Evolutionary conservation across 2,797 vertebrate species (phyloP), one percentile per base, ranked within the genome.

Genomic region (Pipistrellus pipistrellus): DNA sequence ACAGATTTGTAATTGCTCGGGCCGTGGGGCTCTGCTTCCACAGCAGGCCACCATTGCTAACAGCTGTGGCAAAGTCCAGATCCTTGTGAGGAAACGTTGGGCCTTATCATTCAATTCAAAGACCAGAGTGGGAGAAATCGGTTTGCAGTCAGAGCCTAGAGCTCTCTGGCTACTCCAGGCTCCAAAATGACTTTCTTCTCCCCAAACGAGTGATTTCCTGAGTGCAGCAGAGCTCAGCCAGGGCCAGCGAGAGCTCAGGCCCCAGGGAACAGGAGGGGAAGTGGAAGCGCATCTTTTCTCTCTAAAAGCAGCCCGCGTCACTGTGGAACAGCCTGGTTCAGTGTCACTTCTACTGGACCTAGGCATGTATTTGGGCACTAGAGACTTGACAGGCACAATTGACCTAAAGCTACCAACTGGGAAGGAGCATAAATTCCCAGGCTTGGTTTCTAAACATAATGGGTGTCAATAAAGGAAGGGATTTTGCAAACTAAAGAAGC

Each of bases 81-180:
- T 95, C 94, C 75, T 88, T 35, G 57, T 88, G 57, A 78, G 93
- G 92, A 93, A 92, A 93, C 18, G 2, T 91, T 87, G 57, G 96
- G 90, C 30, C 18, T 21, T 71, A 66, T 44, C 9, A 44, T 44
- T 44, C 44, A 59, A 35, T 89, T 64, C 59, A 68, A 90, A 90
- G 53, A 55, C 14, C 12, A 91, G 69, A 53, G 27, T 90, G 48
- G 92, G 38, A 95, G 69, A 85, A 90, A 83, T 25, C 6, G 41
- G 27, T 51, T n/a, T 82, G 53, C 11, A 85, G 38, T 90, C 59
- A 80, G 71, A 27, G 41, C 18, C 32, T 83, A 64, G 32, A 80
- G 46, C 38, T 15, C 41, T 62, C 41, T 95, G 73, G 57, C 69
- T 87, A 62, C 27, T 90, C 41, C 53, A 83, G 83, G 72, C 27